Conservation (phyloP, 2,888 invertebrate genomes). For the Chymomyza amoena region DNA sequence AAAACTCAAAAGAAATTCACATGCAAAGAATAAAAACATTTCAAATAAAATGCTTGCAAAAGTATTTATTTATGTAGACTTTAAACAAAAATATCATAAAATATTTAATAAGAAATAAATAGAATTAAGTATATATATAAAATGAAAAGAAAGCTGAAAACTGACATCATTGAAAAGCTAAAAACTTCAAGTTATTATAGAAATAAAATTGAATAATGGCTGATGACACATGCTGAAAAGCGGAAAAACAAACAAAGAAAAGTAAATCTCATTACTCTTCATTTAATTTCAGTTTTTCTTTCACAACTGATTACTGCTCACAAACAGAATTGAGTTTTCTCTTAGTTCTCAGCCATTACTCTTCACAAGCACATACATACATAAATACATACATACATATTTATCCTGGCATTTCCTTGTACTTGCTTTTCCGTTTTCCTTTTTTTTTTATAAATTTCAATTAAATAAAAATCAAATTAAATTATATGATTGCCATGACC, state of each 20-base stretch:
- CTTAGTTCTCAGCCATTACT: background rate
- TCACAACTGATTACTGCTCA: background rate
- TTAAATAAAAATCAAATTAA: conserved; percentile 66
- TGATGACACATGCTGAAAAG: conserved; percentile 31
- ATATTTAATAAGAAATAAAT: conserved; percentile 6
- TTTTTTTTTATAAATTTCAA: conserved; percentile 68
- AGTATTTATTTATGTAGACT: too few relatives aligned
- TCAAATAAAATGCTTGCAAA: too few relatives aligned
- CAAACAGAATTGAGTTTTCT: background rate
- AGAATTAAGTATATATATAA: conserved; percentile 8
- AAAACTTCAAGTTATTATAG: conserved; percentile 11
- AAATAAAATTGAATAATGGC: conserved; percentile 5
- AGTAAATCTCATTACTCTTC: conserved; percentile 67
- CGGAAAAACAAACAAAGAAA: conserved; percentile 12
- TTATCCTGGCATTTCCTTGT: background rate
- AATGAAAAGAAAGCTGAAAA: conserved; percentile 20
- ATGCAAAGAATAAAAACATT: too few relatives aligned
- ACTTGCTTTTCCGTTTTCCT: conserved; percentile 28
- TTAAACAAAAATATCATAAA: too few relatives aligned
- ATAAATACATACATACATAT: background rate
- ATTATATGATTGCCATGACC: conserved; percentile 48
- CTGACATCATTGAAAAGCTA: conserved; percentile 11
- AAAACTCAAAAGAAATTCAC: too few relatives aligned
- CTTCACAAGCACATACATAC: background rate
- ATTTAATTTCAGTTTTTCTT: conserved; percentile 61